Conservation (phyloP, 2,113 vertebrate genomes). For the Heptranchias perlo region DNA sequence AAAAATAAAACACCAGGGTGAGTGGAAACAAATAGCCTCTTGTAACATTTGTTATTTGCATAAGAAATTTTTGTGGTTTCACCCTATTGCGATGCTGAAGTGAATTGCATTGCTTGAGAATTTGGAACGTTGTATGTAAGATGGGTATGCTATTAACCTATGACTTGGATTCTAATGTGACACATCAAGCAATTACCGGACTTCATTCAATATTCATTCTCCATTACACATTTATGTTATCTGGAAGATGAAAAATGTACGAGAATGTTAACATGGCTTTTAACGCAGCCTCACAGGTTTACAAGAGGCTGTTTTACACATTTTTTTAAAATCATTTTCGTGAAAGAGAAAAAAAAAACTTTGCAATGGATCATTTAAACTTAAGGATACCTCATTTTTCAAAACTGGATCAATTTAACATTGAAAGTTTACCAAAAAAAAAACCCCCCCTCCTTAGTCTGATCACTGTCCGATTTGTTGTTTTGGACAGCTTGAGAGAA, state of each 20-base stretch:
- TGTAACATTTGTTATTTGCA: neutral
- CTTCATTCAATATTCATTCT: conserved; percentile 6
- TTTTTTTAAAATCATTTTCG: neutral
- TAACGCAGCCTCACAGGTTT: neutral
- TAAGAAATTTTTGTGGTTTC: neutral
- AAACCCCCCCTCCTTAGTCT: neutral
- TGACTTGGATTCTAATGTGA: neutral
- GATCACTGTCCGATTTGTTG: neutral
- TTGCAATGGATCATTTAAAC: neutral
- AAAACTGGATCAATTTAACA: neutral
- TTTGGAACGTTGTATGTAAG: neutral
- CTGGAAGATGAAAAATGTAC: neutral
- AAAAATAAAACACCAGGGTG: neutral
- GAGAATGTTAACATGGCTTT: neutral
- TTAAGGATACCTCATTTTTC: neutral
- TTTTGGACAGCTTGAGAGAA: too few relatives aligned
- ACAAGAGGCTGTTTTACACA: neutral
- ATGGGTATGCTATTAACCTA: neutral
- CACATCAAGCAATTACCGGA: conserved; percentile 3
- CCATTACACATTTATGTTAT: neutral
- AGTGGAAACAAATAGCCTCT: neutral
- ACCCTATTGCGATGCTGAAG: neutral
- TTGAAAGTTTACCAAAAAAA: neutral
- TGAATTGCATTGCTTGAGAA: neutral
- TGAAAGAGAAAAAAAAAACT: neutral